Percentiles rank a stretch among this genome's conserved stretches.
phyloP scores from a whole-genome alignment of 2,888 invertebrate genomes.

The Atrina japonica region DNA sequence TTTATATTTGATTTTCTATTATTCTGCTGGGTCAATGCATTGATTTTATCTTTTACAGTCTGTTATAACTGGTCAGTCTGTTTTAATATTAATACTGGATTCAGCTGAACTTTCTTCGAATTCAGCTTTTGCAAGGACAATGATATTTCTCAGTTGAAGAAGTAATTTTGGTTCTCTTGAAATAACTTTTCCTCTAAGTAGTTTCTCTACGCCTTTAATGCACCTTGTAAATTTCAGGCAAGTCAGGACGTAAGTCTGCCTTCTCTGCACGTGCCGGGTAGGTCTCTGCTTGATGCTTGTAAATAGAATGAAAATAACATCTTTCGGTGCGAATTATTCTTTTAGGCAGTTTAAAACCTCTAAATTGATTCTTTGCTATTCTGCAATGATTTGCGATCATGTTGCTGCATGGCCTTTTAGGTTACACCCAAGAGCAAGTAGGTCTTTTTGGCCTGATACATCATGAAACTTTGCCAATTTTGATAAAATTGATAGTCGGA shows the following conservation, averaged over 20 bases:
- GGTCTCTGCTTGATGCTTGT: neutral
- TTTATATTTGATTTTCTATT: too few relatives aligned
- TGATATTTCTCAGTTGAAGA: neutral
- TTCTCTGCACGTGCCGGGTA: neutral
- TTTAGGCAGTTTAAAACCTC: neutral
- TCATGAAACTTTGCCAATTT: constrained; percentile 17
- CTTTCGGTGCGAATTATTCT: neutral
- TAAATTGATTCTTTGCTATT: neutral
- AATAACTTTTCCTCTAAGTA: too few relatives aligned
- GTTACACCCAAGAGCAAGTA: constrained; percentile 14
- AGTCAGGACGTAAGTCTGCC: neutral
- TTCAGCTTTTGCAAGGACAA: neutral
- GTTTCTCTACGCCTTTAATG: too few relatives aligned
- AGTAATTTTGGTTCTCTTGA: too few relatives aligned
- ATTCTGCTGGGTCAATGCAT: neutral
- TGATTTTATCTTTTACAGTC: neutral
- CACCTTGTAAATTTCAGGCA: constrained; percentile 2
- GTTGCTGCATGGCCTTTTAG: constrained; percentile 14
- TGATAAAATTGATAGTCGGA: constrained; percentile 4
- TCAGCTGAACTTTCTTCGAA: neutral
- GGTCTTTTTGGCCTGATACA: neutral
- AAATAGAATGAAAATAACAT: neutral
- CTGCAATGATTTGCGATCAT: constrained; percentile 2
- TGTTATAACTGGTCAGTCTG: neutral
- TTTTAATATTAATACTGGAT: neutral